Evolutionary conservation across 2,797 vertebrate species (phyloP), one percentile per base, ranked within the genome.

Genomic region (Ciconia nigra): DNA sequence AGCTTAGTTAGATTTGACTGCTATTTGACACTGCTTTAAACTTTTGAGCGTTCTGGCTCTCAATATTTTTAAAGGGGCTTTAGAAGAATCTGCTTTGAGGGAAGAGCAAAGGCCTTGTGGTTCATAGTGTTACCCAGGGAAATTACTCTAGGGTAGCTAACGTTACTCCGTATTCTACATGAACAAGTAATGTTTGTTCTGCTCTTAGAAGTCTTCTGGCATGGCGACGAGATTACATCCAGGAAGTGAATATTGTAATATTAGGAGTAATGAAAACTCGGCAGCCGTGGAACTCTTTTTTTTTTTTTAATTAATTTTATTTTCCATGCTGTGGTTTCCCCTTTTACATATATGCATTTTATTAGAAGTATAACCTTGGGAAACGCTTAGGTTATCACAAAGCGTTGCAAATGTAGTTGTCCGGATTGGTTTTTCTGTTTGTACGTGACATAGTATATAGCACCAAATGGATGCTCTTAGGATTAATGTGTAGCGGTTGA

Each of bases 321-420:
- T 9, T 10, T 82, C 35, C 39, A 1, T 25, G 65, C 72, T 62
- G 52, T 13, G 47, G 15, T 74, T 70, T 61, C 37, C 5, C 42
- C 17, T 78, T 72, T 70, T 10, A 6, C 22, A 7, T 31, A 2
- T 5, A 7, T 9, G 12, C 4, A 15, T 47, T 70, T 63, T 10
- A 15, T 14, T 70, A 15, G 15, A 42, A 41, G 15, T 12, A 5
- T 13, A 26, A 5, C 37, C 20, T 39, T 18, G 59, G 84, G 67
- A 80, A 31, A 28, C 19, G 28, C 29, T 77, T 44, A 26, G 25
- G 1, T n/a, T 31, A 29, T 61, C 3, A 2, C 41, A 25, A 18
- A 69, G 7, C 21, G 0, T 7, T 3, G 3, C 24, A 3, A 3
- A 5, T 1, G 5, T 19, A 5, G 15, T 26, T 72, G 47, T 37